Evolutionary conservation across 2,113 vertebrate species (phyloP).

Genomic region (Rhinichthys klamathensis): DNA sequence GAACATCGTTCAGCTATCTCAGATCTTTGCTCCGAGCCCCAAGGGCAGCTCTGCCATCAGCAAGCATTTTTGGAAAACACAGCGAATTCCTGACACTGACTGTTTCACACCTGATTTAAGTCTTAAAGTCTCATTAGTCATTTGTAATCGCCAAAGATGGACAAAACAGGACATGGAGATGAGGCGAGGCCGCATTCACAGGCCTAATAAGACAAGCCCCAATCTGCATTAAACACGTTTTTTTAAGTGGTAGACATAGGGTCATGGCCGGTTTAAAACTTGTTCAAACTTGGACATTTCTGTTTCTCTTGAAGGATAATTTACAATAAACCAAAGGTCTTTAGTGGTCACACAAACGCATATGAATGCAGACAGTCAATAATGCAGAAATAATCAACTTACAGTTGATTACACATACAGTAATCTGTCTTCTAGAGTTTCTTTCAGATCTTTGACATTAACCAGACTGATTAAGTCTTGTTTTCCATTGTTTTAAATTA

Average conservation of each 20-base stretch:
- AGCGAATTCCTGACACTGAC: constrained; percentile 38
- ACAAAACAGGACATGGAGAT: constrained; percentile 53
- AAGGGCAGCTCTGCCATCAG: constrained; percentile 40
- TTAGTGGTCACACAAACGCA: constrained; percentile 4
- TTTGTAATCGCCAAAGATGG: constrained; percentile 60
- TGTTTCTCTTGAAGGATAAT: constrained; percentile 22
- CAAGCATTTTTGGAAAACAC: constrained; percentile 36
- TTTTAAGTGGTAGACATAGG: constrained; percentile 69
- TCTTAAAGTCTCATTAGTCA: constrained; percentile 52
- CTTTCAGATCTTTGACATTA: neutral
- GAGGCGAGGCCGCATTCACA: constrained; percentile 37
- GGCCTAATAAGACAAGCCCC: constrained; percentile 72
- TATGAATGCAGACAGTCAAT: neutral
- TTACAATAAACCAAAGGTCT: constrained; percentile 38
- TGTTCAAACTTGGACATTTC: constrained; percentile 49
- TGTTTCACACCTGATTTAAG: constrained; percentile 51
- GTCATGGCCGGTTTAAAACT: constrained; percentile 75
- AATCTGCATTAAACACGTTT: constrained; percentile 70
- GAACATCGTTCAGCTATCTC: constrained; percentile 50
- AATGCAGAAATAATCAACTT: neutral
- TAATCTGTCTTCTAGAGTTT: neutral
- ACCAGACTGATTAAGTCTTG: neutral
- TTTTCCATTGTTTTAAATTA: neutral
- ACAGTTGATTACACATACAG: neutral
- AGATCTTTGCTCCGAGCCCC: constrained; percentile 34